Evolutionary conservation across 1,140 invertebrate genomes (phyloP).

Genomic region (Zelostemma sp.): DNA sequence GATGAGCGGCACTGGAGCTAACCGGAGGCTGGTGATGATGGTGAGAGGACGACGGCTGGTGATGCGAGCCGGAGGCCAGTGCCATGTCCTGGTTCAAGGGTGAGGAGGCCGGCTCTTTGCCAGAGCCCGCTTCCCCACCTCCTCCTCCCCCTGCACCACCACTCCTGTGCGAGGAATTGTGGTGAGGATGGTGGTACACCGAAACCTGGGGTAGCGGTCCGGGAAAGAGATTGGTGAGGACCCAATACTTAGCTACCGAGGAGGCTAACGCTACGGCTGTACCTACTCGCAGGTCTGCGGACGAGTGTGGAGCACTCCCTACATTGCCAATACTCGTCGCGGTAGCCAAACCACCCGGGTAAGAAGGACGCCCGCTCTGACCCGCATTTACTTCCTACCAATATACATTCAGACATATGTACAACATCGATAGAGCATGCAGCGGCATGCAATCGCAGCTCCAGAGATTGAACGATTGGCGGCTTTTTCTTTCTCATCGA

Average conservation of each 20-base stretch:
- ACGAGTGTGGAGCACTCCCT: slow-evolving; percentile 62
- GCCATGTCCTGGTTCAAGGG: slow-evolving; percentile 64
- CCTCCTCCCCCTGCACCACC: slow-evolving; percentile 44
- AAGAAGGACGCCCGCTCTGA: slow-evolving; percentile 67
- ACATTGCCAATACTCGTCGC: slow-evolving; percentile 64
- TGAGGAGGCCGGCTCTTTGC: slow-evolving; percentile 57
- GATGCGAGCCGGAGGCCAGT: slow-evolving; percentile 58
- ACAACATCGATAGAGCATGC: slow-evolving; percentile 69
- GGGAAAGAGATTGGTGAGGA: slow-evolving; percentile 71
- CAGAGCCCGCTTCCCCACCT: slow-evolving; percentile 29
- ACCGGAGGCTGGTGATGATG: slow-evolving; percentile 65
- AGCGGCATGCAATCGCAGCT: slow-evolving; percentile 56
- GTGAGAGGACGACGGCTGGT: slow-evolving; percentile 56
- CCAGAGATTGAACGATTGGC: too few species aligned
- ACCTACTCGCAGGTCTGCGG: slow-evolving; percentile 69
- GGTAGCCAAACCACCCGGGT: slow-evolving; percentile 64
- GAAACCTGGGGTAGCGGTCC: slow-evolving; percentile 71
- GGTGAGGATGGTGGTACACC: slow-evolving; percentile 65
- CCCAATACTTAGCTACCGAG: slow-evolving; percentile 72
- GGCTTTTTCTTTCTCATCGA: neutral
- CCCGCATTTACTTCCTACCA: slow-evolving; percentile 68
- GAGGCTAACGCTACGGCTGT: slow-evolving; percentile 69
- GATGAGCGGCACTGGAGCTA: slow-evolving; percentile 62
- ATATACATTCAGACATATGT: slow-evolving; percentile 69
- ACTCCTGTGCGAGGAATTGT: slow-evolving; percentile 56